phyloP scores from a whole-genome alignment of 2,888 invertebrate species.

The Pantelozetes paolii region DNA sequence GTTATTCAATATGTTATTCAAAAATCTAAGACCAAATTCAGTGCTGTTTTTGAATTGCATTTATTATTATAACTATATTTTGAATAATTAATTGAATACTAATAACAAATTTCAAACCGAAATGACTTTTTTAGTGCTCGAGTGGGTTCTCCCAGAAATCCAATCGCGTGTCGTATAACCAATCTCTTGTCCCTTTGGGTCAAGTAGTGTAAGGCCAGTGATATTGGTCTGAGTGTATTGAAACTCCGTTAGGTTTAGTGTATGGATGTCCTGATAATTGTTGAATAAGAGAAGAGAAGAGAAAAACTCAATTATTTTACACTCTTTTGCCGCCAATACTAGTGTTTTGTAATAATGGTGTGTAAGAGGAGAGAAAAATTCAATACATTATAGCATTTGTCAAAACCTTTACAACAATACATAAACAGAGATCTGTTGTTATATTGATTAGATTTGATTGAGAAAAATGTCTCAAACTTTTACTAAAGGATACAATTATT shows the following conservation, averaged over 20 bases:
- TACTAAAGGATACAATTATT: constrained; percentile 7
- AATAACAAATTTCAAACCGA: background rate
- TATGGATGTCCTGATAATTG: constrained; percentile 45
- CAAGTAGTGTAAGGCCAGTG: constrained; percentile 44
- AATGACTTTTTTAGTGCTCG: constrained; percentile 10
- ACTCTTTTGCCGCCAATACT: background rate
- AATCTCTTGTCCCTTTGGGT: constrained; percentile 42
- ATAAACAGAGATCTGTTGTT: background rate
- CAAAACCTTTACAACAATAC: background rate
- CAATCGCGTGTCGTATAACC: constrained; percentile 21
- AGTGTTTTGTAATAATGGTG: background rate
- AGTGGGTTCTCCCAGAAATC: background rate
- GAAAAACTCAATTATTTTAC: constrained; percentile 1
- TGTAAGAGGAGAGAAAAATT: background rate
- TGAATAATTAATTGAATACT: too few relatives aligned
- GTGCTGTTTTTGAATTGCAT: background rate
- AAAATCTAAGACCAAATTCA: too few relatives aligned
- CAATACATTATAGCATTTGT: background rate
- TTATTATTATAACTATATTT: too few relatives aligned
- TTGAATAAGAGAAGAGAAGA: background rate
- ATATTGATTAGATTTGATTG: constrained; percentile 18
- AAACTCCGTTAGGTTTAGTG: constrained; percentile 43
- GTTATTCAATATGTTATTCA: too few relatives aligned
- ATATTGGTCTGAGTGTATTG: constrained; percentile 43
- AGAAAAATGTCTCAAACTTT: background rate